Conservation (phyloP, 1,140 invertebrate genomes). For the Drosophila seguyi region DNA sequence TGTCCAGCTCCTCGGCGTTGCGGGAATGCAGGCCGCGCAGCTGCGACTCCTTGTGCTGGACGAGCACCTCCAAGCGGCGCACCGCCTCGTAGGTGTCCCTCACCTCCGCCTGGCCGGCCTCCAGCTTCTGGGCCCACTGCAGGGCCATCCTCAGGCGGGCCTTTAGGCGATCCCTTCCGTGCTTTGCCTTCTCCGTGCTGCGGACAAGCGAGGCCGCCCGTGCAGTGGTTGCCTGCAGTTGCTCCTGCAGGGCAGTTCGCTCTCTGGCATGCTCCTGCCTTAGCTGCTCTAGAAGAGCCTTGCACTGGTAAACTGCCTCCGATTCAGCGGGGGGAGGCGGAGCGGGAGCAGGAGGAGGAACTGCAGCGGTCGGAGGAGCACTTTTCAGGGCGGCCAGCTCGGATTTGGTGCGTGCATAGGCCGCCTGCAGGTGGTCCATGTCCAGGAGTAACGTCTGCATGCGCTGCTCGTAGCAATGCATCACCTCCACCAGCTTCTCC, state of each 20-base stretch:
- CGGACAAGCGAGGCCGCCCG: conserved; percentile 41
- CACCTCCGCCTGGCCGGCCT: conserved; percentile 70
- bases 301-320: conserved; percentile 88
- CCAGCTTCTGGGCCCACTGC: conserved; percentile 81
- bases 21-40: conserved; percentile 74
- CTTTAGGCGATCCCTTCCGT: conserved; percentile 72
- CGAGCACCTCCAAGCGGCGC: conserved; percentile 73
- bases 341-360: conserved; percentile 80
- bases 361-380: background rate
- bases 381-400: conserved; percentile 87
- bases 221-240: conserved; percentile 44
- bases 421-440: conserved; percentile 87
- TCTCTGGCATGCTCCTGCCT: conserved; percentile 88
- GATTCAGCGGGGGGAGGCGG: conserved; percentile 86
- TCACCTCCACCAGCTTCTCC: conserved; percentile 88
- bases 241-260: conserved; percentile 57
- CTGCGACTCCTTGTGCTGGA: conserved; percentile 83
- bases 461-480: conserved; percentile 87
- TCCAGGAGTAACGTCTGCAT: conserved; percentile 87
- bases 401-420: conserved; percentile 86
- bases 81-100: conserved; percentile 78
- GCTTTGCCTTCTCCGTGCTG: conserved; percentile 71
- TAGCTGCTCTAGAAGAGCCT: conserved; percentile 88
- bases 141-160: conserved; percentile 75
- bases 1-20: conserved; percentile 76